These are phyloP conservation scores for Diploscapter pachys DNA, from an alignment of 1,140 invertebrate genomes.

Conservation along the genomic window DNA sequence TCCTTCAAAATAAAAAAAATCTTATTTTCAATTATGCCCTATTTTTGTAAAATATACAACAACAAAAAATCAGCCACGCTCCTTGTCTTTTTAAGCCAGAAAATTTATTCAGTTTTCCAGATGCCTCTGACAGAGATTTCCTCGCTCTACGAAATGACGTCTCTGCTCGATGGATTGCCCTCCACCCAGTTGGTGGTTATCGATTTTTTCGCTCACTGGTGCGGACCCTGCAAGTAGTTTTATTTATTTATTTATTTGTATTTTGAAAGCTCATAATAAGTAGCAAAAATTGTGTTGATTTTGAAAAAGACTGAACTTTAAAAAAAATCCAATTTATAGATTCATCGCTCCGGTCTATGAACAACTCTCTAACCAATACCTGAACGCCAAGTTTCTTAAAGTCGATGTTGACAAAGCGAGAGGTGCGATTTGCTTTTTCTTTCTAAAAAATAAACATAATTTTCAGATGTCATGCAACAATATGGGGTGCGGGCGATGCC, in stretches of 20 bases:
- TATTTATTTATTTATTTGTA: too few relatives aligned
- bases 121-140: constrained; percentile 2
- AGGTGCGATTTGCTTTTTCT: not conserved
- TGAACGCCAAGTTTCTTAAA: constrained; percentile 44
- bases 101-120: not conserved
- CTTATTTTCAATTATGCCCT: not conserved
- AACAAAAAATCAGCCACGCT: too few relatives aligned
- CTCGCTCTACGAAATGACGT: constrained; percentile 14
- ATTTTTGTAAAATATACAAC: not conserved
- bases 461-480: constrained; percentile 36
- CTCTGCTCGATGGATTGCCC: constrained; percentile 3
- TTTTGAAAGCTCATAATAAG: too few relatives aligned
- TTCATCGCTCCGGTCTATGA: constrained; percentile 48
- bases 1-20: not conserved
- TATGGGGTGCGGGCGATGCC: constrained; percentile 48
- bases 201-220: constrained; percentile 48
- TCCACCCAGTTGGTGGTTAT: constrained; percentile 34
- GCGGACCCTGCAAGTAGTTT: constrained; percentile 32
- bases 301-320: too few relatives aligned
- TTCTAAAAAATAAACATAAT: constrained; percentile 7
- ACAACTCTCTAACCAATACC: constrained; percentile 37
- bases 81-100: too few relatives aligned
- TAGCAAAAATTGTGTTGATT: too few relatives aligned
- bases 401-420: constrained; percentile 40
- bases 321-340: too few relatives aligned